Base-by-base conservation (phyloP, 2,113 vertebrate genomes). In the Hippocampus guttulatus region DNA sequence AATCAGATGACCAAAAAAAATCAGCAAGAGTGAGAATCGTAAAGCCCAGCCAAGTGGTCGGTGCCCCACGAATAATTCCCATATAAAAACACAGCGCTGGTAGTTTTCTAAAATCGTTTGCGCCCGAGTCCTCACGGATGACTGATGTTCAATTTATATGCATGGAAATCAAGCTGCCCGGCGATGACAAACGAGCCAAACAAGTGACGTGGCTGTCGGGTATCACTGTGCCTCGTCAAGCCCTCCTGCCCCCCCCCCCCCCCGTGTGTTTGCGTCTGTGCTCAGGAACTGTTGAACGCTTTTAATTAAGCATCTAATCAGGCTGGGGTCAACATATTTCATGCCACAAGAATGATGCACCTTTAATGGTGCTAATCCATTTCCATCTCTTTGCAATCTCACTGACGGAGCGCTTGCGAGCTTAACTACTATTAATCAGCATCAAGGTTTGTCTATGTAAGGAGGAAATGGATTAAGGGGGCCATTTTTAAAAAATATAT, bases 261-360 rank as follows among this genome's bases (percentile, higher is more conserved):
- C 73, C 73, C 80, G 84, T 20, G 61, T 21, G 60, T 74, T 20
- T 73, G 84, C 83, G 33, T 60, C 85, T 69, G 81, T 85, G 85
- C 88, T 87, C 84, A 84, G 86, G 80, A 92, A 91, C 89, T 91
- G 90, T 90, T 92, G 88, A 91, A 70, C 87, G 84, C 80, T 92
- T 93, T 92, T 93, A 93, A 93, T 93, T 93, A 92, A 88, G 92
- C 91, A 92, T 92, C 91, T 93, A 93, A 92, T 93, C 92, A 92
- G 91, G 90, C 90, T 90, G 89, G 91, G 92, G 92, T 93, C 92
- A 93, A 92, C 92, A 93, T 93, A 93, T 93, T 93, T 93, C 92
- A 93, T 94, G 91, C 91, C 91, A 92, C 91, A 91, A 92, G 90
- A 93, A 91, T 92, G 91, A 92, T 93, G 91, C 88, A 91, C 89